A percentile compares a stretch with the other conserved stretches of the same genome.
Conservation (phyloP, 2,888 invertebrate genomes). For the Encarsia formosa region DNA sequence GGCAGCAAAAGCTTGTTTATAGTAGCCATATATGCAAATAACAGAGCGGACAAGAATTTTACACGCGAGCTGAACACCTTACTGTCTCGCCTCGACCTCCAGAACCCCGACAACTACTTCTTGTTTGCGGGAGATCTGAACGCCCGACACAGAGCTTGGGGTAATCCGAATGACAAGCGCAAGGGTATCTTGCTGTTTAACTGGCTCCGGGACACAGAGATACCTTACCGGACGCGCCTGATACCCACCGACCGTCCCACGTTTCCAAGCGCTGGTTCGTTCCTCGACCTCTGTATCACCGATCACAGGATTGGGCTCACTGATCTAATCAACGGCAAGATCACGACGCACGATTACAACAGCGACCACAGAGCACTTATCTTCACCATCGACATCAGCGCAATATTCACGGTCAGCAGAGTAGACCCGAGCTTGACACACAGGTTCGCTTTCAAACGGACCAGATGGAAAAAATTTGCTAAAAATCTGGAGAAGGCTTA, state of each 20-base stretch:
- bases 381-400: not conserved
- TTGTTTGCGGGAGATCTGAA: slow-evolving; percentile 28
- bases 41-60: not conserved
- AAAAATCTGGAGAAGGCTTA: not conserved
- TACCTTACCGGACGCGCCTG: not conserved
- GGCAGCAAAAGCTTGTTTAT: slow-evolving; percentile 9
- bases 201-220: not conserved
- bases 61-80: slow-evolving; percentile 2
- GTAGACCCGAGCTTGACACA: not conserved
- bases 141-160: slow-evolving; percentile 16
- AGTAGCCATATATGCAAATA: slow-evolving; percentile 20
- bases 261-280: slow-evolving; percentile 8
- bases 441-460: slow-evolving; percentile 5
- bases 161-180: slow-evolving; percentile 4
- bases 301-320: slow-evolving; percentile 10
- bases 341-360: not conserved
- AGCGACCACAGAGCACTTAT: slow-evolving; percentile 12
- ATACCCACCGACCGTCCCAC: slow-evolving; percentile 3
- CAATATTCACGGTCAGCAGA: not conserved
- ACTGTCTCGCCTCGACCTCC: slow-evolving; percentile 9
- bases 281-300: slow-evolving; percentile 18
- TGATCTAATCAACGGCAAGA: not conserved
- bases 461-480: too few species aligned
- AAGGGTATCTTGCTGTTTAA: slow-evolving; percentile 6
- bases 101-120: slow-evolving; percentile 8